These are phyloP conservation scores for Paratrypauchen microcephalus DNA, from an alignment of 2,797 vertebrate genomes.

Conservation along the genomic window DNA sequence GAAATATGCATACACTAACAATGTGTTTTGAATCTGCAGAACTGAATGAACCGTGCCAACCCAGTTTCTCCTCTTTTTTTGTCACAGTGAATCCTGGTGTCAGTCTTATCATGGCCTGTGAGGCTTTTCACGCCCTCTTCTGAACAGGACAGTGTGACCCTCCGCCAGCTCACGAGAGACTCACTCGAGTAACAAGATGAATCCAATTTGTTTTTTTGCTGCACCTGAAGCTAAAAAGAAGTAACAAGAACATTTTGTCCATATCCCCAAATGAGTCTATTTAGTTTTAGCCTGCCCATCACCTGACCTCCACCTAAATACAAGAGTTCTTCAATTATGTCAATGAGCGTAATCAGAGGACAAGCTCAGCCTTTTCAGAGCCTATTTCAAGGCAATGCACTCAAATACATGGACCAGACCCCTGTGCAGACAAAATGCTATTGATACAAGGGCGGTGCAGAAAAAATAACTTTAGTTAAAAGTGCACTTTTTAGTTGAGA, in stretches of 20 bases:
- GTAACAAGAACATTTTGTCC: neutral
- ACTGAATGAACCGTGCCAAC: neutral
- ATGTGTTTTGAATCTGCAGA: neutral
- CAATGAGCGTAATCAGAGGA: slow-evolving; percentile 11
- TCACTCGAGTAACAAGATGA: slow-evolving; percentile 5
- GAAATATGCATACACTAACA: neutral
- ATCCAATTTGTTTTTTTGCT: slow-evolving; percentile 4
- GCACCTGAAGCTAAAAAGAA: slow-evolving; percentile 14
- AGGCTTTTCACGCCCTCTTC: slow-evolving; percentile 12
- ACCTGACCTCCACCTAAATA: neutral
- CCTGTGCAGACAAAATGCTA: too few species aligned
- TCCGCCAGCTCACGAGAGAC: slow-evolving; percentile 6
- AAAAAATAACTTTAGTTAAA: too few species aligned
- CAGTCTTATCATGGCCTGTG: neutral
- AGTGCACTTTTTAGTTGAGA: too few species aligned
- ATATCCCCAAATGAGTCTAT: neutral
- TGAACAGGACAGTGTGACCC: slow-evolving; percentile 12
- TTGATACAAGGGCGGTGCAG: too few species aligned
- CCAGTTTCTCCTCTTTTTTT: neutral
- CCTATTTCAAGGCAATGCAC: slow-evolving; percentile 24
- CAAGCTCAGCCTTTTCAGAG: slow-evolving; percentile 35
- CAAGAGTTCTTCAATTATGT: neutral
- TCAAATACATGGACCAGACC: neutral
- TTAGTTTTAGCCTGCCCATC: neutral
- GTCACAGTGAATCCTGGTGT: slow-evolving; percentile 3